Percentiles rank a stretch among this genome's conserved stretches.
Conservation (phyloP, 2,888 invertebrate genomes). For the Drosophila neoperkinsi region DNA sequence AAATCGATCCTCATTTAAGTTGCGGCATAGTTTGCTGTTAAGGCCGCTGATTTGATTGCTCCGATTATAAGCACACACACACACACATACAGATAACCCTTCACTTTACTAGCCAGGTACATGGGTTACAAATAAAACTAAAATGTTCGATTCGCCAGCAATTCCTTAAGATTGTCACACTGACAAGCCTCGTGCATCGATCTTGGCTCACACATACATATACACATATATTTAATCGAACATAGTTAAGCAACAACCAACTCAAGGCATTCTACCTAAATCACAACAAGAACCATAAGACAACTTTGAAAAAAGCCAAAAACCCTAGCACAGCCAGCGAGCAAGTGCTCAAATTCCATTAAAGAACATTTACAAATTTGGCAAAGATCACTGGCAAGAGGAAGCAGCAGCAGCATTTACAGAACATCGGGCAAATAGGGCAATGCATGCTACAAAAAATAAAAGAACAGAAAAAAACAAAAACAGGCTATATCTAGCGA, state of each 20-base stretch:
- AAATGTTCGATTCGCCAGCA: slow-evolving; percentile 50
- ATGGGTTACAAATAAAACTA: slow-evolving; percentile 49
- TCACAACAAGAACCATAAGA: slow-evolving; percentile 33
- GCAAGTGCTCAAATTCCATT: slow-evolving; percentile 78
- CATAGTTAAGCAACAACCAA: slow-evolving; percentile 34
- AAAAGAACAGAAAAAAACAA: slow-evolving; percentile 4
- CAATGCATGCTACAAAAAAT: slow-evolving; percentile 34
- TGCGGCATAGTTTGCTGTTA: slow-evolving; percentile 38
- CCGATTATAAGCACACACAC: slow-evolving; percentile 47
- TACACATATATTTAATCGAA: slow-evolving; percentile 1
- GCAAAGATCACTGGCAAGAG: slow-evolving; percentile 67
- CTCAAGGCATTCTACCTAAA: slow-evolving; percentile 49
- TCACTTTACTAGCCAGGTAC: slow-evolving; percentile 42
- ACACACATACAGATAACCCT: slow-evolving; percentile 35
- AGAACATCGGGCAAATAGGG: slow-evolving; percentile 46
- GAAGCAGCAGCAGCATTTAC: slow-evolving; percentile 6
- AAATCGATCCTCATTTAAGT: slow-evolving; percentile 53
- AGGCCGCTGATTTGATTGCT: slow-evolving; percentile 58
- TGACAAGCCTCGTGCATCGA: slow-evolving; percentile 58
- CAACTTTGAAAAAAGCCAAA: slow-evolving; percentile 14
- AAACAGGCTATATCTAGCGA: slow-evolving; percentile 41
- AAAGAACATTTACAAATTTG: slow-evolving; percentile 81
- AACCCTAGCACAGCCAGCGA: slow-evolving; percentile 37
- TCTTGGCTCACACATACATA: slow-evolving; percentile 6
- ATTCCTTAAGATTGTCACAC: slow-evolving; percentile 66